Conservation (phyloP, 2,113 vertebrate genomes). For the Etheostoma cragini region DNA sequence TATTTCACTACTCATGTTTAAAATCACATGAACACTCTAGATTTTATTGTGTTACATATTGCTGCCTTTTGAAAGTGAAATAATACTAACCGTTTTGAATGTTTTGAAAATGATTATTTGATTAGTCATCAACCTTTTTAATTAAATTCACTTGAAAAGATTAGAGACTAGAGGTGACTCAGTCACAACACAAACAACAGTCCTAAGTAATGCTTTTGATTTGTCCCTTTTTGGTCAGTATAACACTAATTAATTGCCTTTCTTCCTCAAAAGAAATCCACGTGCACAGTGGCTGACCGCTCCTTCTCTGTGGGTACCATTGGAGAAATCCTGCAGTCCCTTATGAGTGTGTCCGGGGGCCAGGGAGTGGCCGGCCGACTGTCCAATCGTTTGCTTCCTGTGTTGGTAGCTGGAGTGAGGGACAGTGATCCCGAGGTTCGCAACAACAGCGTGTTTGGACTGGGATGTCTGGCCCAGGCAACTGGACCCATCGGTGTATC, state of each 20-base stretch:
- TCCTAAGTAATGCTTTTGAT: neutral
- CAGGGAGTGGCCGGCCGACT: constrained; percentile 78
- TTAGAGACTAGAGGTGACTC: too few relatives aligned
- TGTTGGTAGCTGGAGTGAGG: constrained; percentile 81
- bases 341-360: constrained; percentile 76
- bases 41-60: too few relatives aligned
- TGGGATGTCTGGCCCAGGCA: constrained; percentile 88
- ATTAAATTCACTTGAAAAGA: too few relatives aligned
- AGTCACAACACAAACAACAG: too few relatives aligned
- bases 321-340: constrained; percentile 86
- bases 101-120: too few relatives aligned
- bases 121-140: too few relatives aligned
- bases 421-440: constrained; percentile 89
- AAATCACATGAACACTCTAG: too few relatives aligned
- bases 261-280: constrained; percentile 82
- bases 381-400: constrained; percentile 85
- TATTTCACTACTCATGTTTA: too few relatives aligned
- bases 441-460: constrained; percentile 90
- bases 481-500: constrained; percentile 82
- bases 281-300: constrained; percentile 87
- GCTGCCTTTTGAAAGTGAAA: too few relatives aligned
- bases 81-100: too few relatives aligned
- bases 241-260: neutral
- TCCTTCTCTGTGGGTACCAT: constrained; percentile 90
- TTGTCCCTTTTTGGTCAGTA: neutral